Base-by-base conservation (phyloP, 2,797 vertebrate genomes). In the Urosaurus nigricauda region DNA sequence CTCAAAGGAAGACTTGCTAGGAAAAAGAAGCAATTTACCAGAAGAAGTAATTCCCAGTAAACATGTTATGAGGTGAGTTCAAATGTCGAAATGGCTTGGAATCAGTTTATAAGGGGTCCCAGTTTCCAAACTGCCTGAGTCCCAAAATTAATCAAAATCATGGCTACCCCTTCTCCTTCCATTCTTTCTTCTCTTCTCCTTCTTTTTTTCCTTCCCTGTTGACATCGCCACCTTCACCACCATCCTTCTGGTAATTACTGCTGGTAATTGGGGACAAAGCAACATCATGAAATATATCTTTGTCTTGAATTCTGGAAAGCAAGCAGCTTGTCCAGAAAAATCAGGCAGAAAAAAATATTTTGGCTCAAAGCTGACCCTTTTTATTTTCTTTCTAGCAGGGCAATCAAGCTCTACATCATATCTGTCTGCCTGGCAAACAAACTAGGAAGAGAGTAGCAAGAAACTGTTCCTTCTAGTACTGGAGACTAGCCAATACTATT, bases 401-500 rank as follows among this genome's bases (percentile, higher is more conserved):
- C 92, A 94, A 94, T 95, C 91, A 95, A 92, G 63, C 87, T 91
- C 68, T 91, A 92, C 88, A 94, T 93, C 87, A 81, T 96, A 95
- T 96, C 93, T 91, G 87, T 93, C 95, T 93, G 86, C 84, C 53
- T 91, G 90, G 92, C 89, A 90, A 91, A 94, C 92, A 87, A 93
- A 93, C 75, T 94, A 82, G 91, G 83, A 68, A 11, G 6, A 90
- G 81, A 94, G 79, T 78, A 93, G 87, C 86, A 94, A 93, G 92
- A 85, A 75, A 88, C 90, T 83, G 63, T 81, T 93, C 85, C 91
- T 93, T 70, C 0, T 0, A 91, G 89, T 86, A 88, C 92, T 94
- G 94, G 94, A 96, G 40, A 78, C 24, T 43, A 93, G 87, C 94
- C 93, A 95, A 89, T 79, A 90, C 87, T 93, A 94, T 96, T 96